phyloP scores from a whole-genome alignment of 2,797 vertebrate species.

The Eospalax fontanierii region DNA sequence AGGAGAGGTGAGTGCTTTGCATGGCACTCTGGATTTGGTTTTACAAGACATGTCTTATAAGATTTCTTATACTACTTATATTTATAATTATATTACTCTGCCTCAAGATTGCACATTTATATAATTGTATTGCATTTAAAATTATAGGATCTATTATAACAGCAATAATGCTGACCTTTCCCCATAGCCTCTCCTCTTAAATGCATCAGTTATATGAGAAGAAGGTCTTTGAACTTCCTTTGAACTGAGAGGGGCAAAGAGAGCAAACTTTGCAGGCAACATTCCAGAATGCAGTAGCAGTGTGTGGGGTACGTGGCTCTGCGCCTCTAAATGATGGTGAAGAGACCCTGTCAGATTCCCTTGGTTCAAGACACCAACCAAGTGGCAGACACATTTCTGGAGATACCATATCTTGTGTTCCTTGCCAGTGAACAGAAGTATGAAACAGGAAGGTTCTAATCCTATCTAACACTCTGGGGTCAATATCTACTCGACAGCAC shows the following conservation, averaged over 20 bases:
- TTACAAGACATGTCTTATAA: neutral
- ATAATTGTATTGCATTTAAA: neutral
- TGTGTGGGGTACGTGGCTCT: neutral
- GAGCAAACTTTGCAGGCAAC: neutral
- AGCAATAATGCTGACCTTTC: neutral
- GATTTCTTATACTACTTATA: neutral
- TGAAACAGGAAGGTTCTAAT: neutral
- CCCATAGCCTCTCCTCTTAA: neutral
- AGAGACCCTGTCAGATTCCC: neutral
- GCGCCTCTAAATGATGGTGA: neutral
- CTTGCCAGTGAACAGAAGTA: neutral
- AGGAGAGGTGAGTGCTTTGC: conserved; percentile 93
- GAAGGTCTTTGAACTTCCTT: neutral
- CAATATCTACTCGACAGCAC: neutral
- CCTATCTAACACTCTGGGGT: neutral
- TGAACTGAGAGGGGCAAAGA: neutral
- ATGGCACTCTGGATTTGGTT: fast-evolving
- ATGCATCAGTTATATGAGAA: neutral
- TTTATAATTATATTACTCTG: neutral
- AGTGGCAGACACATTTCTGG: neutral
- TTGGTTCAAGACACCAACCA: neutral
- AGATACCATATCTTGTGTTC: neutral
- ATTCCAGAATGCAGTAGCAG: neutral
- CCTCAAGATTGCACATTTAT: neutral
- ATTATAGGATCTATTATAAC: neutral